A percentile compares a stretch with the other conserved stretches of the same genome.
Evolutionary conservation across 2,888 invertebrate species (phyloP).

Genomic region (Ferdinandea cuprea): DNA sequence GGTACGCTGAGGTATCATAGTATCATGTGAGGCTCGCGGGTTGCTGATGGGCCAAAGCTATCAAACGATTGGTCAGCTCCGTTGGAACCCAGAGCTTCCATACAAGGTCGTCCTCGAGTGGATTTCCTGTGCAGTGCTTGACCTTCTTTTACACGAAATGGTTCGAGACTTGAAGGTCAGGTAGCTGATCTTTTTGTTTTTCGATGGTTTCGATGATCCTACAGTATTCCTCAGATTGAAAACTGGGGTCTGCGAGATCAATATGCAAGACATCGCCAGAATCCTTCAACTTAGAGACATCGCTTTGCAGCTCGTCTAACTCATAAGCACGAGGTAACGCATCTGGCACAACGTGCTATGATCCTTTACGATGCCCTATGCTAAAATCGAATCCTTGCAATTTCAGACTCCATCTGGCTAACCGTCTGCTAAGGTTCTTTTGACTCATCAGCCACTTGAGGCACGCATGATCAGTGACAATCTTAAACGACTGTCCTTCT

Average conservation of each 20-base stretch:
- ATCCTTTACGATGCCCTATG: constrained; percentile 10
- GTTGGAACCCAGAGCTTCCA: constrained; percentile 4
- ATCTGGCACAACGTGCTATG: not conserved
- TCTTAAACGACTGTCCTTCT: not conserved
- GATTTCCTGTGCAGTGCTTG: not conserved
- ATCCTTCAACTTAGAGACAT: not conserved
- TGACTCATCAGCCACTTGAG: constrained; percentile 10
- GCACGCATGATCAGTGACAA: constrained; percentile 8
- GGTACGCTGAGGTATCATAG: no score
- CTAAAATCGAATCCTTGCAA: constrained; percentile 14
- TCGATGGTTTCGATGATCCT: not conserved
- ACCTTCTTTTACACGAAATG: constrained; percentile 1
- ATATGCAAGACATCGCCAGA: not conserved
- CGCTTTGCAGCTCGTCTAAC: not conserved
- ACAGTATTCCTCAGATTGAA: not conserved
- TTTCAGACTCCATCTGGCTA: no score
- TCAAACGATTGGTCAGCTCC: not conserved
- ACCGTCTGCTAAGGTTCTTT: constrained; percentile 16
- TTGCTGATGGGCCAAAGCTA: constrained; percentile 25
- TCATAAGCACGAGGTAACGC: not conserved
- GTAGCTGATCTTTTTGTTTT: constrained; percentile 7
- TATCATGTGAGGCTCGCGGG: constrained; percentile 9
- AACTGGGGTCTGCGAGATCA: not conserved
- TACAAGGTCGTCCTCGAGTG: not conserved
- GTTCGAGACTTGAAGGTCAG: not conserved